Conservation (phyloP, 2,797 vertebrate species). For the Hemibagrus guttatus region DNA sequence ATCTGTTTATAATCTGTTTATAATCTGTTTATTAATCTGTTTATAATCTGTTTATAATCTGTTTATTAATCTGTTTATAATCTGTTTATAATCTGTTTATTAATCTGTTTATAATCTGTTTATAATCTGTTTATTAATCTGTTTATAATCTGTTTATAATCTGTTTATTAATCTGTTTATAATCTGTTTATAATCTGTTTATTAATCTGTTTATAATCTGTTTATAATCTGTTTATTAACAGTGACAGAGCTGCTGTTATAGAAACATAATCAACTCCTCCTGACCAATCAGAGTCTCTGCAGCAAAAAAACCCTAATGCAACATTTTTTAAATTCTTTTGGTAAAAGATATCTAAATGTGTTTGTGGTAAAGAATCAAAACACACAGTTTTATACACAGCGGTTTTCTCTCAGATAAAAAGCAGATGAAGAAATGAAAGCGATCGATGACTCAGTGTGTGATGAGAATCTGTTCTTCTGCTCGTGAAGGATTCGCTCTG, state of each 20-base stretch:
- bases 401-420: background rate
- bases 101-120: too few species aligned
- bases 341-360: background rate
- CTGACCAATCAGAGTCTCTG: background rate
- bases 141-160: too few species aligned
- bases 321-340: background rate
- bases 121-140: too few species aligned
- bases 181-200: too few species aligned
- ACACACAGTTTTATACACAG: background rate
- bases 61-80: too few species aligned
- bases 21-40: too few species aligned
- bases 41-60: too few species aligned
- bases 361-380: background rate
- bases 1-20: too few species aligned
- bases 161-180: too few species aligned
- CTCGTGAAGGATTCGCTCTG: background rate
- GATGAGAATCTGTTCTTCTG: background rate
- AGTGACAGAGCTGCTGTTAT: background rate
- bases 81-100: too few species aligned
- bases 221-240: too few species aligned
- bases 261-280: background rate
- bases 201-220: too few species aligned
- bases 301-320: background rate
- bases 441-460: background rate
- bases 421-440: background rate